phyloP scores from a whole-genome alignment of 2,113 vertebrate genomes.

The Mystacornis crossleyi region DNA sequence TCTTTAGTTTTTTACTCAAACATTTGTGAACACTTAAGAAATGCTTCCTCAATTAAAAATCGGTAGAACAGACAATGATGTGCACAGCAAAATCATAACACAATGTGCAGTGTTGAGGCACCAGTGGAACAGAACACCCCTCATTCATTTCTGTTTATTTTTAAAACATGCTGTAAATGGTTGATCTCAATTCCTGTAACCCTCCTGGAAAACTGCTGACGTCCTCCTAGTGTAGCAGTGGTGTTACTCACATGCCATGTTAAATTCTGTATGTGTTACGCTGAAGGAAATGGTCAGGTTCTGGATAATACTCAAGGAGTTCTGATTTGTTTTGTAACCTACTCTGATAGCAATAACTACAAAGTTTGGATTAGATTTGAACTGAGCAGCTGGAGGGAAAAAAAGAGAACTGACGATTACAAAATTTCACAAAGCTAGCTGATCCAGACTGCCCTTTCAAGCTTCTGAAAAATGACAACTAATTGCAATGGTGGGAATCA shows the following conservation, averaged over 20 bases:
- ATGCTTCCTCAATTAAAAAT: slow-evolving; percentile 71
- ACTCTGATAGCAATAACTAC: neutral
- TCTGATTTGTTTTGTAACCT: neutral
- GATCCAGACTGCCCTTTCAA: neutral
- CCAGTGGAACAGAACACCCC: neutral
- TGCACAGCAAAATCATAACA: neutral
- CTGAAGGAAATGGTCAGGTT: neutral
- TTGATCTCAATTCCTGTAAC: neutral
- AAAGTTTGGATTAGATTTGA: neutral
- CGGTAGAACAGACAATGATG: slow-evolving; percentile 35
- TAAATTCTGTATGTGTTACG: neutral
- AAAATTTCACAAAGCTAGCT: neutral
- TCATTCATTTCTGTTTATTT: neutral
- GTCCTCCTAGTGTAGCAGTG: neutral
- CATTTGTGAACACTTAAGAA: slow-evolving; percentile 55
- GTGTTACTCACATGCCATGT: neutral
- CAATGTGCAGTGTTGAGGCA: neutral
- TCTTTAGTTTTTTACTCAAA: slow-evolving; percentile 45
- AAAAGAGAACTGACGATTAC: neutral
- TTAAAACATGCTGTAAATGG: neutral
- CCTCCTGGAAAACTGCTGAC: neutral
- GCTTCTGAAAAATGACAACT: neutral
- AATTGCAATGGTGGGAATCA: neutral
- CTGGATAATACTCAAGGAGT: neutral
- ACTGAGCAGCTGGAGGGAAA: neutral